Percentiles rank a stretch among this genome's conserved stretches.
phyloP scores from a whole-genome alignment of 2,113 vertebrate genomes.

The Silurus asotus region DNA sequence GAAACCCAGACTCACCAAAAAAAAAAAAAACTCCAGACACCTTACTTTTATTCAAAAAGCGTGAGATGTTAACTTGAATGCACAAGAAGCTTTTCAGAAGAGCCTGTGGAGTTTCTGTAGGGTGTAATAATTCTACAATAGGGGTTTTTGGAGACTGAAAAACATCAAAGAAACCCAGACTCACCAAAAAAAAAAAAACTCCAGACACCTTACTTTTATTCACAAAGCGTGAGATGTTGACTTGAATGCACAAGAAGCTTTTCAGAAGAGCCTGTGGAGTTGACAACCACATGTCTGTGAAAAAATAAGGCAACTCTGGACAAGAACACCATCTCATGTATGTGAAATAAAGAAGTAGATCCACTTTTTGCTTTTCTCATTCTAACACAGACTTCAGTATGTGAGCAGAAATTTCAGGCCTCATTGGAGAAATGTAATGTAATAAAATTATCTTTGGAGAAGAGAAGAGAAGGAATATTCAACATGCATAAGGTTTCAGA shows the following conservation, averaged over 20 bases:
- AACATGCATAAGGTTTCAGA: background rate
- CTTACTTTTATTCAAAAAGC: background rate
- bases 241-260: background rate
- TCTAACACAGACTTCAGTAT: background rate
- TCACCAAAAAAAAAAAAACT: background rate
- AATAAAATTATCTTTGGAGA: background rate
- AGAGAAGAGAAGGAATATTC: background rate
- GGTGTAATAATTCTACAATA: no score
- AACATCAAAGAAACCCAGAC: background rate
- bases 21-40: background rate
- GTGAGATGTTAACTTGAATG: background rate
- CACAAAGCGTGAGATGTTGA: background rate
- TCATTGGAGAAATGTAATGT: background rate
- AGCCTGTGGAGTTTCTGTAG: background rate
- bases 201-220: slow-evolving; percentile 2
- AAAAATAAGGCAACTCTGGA: background rate
- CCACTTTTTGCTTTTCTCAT: background rate
- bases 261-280: background rate
- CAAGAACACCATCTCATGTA: background rate
- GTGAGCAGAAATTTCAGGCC: background rate
- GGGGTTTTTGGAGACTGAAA: background rate
- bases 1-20: background rate
- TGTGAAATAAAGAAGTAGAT: background rate
- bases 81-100: background rate
- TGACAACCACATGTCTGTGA: background rate